Percentiles rank a stretch among this genome's conserved stretches.
Conservation (phyloP, 2,797 vertebrate species). For the Pteronotus mesoamericanus region DNA sequence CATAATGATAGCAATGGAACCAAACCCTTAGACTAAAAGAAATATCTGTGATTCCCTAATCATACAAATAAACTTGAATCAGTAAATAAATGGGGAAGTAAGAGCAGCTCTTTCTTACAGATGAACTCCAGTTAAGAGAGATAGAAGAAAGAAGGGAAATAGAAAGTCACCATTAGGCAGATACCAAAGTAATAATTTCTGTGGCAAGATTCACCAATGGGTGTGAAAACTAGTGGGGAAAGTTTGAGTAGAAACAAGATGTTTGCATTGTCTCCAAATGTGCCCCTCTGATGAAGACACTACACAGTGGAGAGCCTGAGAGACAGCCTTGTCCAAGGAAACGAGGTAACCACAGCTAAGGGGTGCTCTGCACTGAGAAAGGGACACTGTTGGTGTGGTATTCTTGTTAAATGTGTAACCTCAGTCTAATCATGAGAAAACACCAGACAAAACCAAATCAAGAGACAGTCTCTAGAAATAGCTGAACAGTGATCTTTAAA, state of each 20-base stretch:
- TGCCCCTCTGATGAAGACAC: not conserved
- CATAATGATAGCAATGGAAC: not conserved
- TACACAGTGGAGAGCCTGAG: not conserved
- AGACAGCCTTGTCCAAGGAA: not conserved
- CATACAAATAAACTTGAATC: not conserved
- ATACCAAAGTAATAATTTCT: too few relatives aligned
- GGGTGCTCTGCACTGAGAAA: not conserved
- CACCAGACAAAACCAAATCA: too few relatives aligned
- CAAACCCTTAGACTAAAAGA: not conserved
- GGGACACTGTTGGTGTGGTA: fast-evolving
- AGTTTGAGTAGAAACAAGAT: not conserved
- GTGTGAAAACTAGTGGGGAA: not conserved
- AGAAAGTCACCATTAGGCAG: not conserved
- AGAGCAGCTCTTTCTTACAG: not conserved
- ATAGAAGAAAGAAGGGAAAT: not conserved
- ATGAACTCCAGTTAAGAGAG: not conserved
- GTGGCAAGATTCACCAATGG: not conserved
- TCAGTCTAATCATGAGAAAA: not conserved
- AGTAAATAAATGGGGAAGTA: not conserved
- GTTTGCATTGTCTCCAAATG: not conserved
- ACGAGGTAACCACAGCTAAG: not conserved
- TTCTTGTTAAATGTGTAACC: not conserved
- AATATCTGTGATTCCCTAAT: not conserved
- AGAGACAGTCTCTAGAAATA: not conserved
- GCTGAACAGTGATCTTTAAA: not conserved